Evolutionary conservation across 2,113 vertebrate genomes (phyloP), one percentile per base, ranked within the genome.

Genomic region (Cygnus buccinator): DNA sequence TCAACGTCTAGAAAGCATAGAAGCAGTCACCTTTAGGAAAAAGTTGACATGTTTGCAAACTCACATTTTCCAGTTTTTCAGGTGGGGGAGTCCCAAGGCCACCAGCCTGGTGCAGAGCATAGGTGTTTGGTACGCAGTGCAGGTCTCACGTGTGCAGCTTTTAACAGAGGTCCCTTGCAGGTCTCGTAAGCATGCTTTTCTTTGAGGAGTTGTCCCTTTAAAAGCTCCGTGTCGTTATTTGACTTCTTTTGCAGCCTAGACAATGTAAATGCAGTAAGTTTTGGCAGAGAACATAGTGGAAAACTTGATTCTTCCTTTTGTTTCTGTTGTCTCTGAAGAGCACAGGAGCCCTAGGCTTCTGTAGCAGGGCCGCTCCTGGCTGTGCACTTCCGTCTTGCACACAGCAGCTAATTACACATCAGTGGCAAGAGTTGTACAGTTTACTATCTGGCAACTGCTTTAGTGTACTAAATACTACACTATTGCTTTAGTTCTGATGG

Each of bases 51-150:
- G 8, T 46, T 54, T 89, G 37, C 39, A 25, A 6, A 2, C 6
- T 68, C 6, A 0, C 39, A 23, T 43, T 88, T 67, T 54, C 11
- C 5, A 37, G 5, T 13, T 39, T 78, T 81, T 63, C 37, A 10
- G 6, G 14, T 55, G 68, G 12, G 12, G 12, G 19, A 41, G 26
- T 46, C 19, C 26, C 23, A 20, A 6, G 41, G 39, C 75, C 73
- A 37, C 26, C 39, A 66, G 65, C 10, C 16, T 37, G 28, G 25
- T 58, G 31, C 21, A 17, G 33, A 50, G 50, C 41, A 37, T 8
- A 8, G 59, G 17, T 1, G 2, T 14, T 62, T 35, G 54, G 28
- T n/a, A n/a, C 0, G 0, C 44, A 19, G 26, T 2, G 0, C 35
- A 10, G 14, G 43, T 7, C 73, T 9, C 5, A 1, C 35, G 50